Evolutionary conservation across 64 coral and sea anemone species (phyloP), one percentile per base, ranked within the genome.

Genomic region (Montipora cactus): DNA sequence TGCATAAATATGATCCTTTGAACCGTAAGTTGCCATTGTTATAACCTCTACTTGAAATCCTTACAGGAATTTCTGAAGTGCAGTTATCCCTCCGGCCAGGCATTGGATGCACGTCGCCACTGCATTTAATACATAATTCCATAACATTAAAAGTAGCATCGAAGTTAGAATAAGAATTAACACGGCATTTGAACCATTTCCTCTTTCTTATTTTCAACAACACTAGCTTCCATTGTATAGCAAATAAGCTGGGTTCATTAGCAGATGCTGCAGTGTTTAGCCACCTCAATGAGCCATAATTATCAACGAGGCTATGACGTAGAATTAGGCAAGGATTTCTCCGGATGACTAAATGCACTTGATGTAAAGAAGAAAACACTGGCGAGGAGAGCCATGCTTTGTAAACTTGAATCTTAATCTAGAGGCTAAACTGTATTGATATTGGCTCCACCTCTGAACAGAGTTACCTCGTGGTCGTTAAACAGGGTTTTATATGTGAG

Each of bases 81-180:
- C 81, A 83, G 81, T 83, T 59, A 61, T 83, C 81, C 8, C 59
- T 64, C 20, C 58, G 81, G 16, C 81, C 81, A 83, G 81, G 81
- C 81, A n/a, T 59, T 64, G 81, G 81, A 83, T 83, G 81, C 28
- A 83, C 81, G 59, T 83, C 81, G 10, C 81, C 81, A 83, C 81
- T 83, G 52, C 37, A 8, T 12, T 62, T 21, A 62, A 22, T 83
- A 5, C 52, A 59, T 83, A 83, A 45, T 83, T 83, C 55, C 81
- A 83, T 83, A 9, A 83, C 3, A 45, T 64, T 83, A 44, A 83
- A 83, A 19, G 81, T 62, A 62, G 81, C 81, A 55, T 23, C 81
- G 53, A 57, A 83, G 81, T 83, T 83, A 64, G 16, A 67, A 67
- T 83, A 83, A 62, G 16, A 66, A 64, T 64, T 59, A 62, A 83